Base-by-base conservation (phyloP, 2,888 invertebrate genomes). In the Leptopterna dolabrata region DNA sequence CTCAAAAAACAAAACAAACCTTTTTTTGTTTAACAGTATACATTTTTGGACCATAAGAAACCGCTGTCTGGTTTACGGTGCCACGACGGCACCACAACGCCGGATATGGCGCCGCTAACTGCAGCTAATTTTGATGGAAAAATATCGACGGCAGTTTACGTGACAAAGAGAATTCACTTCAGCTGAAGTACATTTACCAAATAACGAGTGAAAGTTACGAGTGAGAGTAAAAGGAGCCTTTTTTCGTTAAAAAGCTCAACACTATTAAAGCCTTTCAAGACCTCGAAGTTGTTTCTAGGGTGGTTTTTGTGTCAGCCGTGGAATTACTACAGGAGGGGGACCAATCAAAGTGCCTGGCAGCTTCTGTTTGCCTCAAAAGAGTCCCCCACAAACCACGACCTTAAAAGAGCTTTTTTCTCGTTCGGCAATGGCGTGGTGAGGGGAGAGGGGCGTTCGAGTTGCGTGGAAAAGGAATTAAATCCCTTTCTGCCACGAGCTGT, bases 191-290 rank as follows among this genome's bases (percentile, higher is more conserved):
- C 55, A 55, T 55, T 55, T 55, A 19, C 55, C 16, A 55, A 55
- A 55, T 55, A 55, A 55, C 55, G 55, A 55, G 55, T 55, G 19
- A 1, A 55, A 55, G 19, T 19, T 16, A 19, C 7, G 19, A 55
- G 55, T 55, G 55, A 2, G 55, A n/a, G 55, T 6, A 2, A 55
- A 55, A 55, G 55, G 7, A 1, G 19, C 55, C 19, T 63, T 63
- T 63, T 63, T 63, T 63, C 63, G 11, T 63, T 63, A 63, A 63
- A 63, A 63, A 63, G 63, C 24, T 63, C 63, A 63, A 63, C 63
- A 63, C 63, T 63, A 63, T 63, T 63, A 63, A 63, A 63, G 63
- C 63, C 63, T 63, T 63, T 63, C 24, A 63, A 63, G 63, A 63
- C 19, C 63, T 27, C 27, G 6, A 13, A 27, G 19, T 27, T 19